Conservation (phyloP, 2,113 vertebrate species). For the Tenrec ecaudatus region DNA sequence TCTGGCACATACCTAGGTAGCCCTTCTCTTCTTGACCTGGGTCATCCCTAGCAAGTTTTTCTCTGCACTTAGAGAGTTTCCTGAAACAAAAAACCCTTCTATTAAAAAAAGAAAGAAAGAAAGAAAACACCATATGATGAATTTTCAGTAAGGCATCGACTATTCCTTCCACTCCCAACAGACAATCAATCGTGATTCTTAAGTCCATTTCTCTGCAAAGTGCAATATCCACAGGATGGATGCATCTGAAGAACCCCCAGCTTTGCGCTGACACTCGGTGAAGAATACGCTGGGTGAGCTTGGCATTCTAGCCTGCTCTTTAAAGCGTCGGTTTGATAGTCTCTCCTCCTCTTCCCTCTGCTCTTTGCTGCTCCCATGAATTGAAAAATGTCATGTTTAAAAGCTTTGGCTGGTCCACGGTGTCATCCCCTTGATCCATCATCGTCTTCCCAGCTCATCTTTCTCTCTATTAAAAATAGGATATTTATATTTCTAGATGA, state of each 20-base stretch:
- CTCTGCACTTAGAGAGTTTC: conserved; percentile 40
- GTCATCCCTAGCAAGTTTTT: conserved; percentile 50
- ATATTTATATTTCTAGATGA: conserved; percentile 71
- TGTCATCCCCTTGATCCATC: conserved; percentile 72
- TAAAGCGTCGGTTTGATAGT: conserved; percentile 31
- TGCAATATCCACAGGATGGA: background rate
- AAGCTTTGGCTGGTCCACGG: conserved; percentile 62
- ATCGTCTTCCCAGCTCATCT: conserved; percentile 63
- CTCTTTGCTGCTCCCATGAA: background rate
- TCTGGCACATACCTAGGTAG: conserved; percentile 15
- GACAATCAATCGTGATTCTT: conserved; percentile 29
- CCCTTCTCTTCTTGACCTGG: conserved; percentile 60
- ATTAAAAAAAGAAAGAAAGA: background rate
- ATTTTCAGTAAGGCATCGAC: conserved; percentile 44
- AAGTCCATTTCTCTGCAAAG: conserved; percentile 34
- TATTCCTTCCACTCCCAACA: conserved; percentile 26
- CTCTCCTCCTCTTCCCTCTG: conserved; percentile 26
- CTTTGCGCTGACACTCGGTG: background rate
- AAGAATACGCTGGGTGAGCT: background rate
- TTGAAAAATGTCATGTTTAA: conserved; percentile 77
- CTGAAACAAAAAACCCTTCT: conserved; percentile 42
- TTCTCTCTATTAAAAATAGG: conserved; percentile 76
- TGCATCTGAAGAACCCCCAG: background rate
- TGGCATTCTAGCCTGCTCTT: background rate
- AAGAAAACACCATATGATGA: conserved; percentile 37